Conservation (phyloP, 2,888 invertebrate genomes). For the Platynereis dumerilii region DNA sequence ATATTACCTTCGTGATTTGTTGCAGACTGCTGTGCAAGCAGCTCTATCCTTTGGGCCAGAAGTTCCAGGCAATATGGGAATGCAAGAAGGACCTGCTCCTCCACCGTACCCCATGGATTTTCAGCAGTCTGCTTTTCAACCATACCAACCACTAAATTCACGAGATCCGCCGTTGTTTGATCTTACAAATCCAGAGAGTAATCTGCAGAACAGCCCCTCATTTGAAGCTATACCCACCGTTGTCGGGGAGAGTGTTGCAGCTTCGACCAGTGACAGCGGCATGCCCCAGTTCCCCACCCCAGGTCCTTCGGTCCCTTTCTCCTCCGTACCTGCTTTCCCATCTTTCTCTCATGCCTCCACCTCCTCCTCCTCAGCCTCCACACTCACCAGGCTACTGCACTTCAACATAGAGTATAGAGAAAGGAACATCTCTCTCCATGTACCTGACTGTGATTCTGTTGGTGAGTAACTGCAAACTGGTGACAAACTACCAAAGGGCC, state of each 20-base stretch:
- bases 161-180: not conserved
- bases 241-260: constrained; percentile 12
- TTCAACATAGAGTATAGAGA: constrained; percentile 59
- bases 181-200: not conserved
- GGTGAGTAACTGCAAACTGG: constrained; percentile 38
- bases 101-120: constrained; percentile 1
- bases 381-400: constrained; percentile 45
- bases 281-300: not conserved
- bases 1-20: not conserved
- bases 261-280: not conserved
- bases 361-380: no score
- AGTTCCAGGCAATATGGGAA: not conserved
- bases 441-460: constrained; percentile 55
- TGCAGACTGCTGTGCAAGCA: constrained; percentile 3
- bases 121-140: constrained; percentile 7
- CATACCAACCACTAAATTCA: not conserved
- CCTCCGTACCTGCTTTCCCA: not conserved
- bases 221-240: not conserved
- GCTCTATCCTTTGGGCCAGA: not conserved
- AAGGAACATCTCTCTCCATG: constrained; percentile 47
- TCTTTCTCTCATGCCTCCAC: no score
- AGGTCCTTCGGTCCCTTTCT: constrained; percentile 5
- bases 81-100: no score
- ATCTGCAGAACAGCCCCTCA: not conserved
- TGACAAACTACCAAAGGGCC: not conserved